Evolutionary conservation across 2,888 invertebrate genomes (phyloP).

Genomic region (Drosophila meridiana): DNA sequence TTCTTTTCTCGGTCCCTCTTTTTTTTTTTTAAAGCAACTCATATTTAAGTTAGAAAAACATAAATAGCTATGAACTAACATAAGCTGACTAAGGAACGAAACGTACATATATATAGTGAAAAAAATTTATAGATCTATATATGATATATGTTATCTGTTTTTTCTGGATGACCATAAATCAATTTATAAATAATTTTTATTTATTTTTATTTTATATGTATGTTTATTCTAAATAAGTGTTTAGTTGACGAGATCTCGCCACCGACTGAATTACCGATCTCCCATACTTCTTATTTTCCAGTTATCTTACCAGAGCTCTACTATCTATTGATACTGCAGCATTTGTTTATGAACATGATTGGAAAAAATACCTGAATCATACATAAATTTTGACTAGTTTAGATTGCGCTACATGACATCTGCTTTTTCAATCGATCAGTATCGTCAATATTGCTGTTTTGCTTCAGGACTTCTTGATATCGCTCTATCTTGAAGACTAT

Average conservation of each 20-base stretch:
- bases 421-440: background rate
- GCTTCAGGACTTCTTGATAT: background rate
- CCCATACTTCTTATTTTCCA: background rate
- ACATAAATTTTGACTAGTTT: background rate
- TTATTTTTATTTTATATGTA: no score
- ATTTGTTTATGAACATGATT: constrained; percentile 1
- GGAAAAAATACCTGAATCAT: background rate
- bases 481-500: background rate
- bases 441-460: background rate
- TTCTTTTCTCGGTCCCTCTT: no score
- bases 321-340: background rate
- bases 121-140: background rate
- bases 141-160: background rate
- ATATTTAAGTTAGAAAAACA: background rate
- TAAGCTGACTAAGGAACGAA: background rate
- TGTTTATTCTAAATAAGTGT: background rate
- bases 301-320: background rate
- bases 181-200: no score
- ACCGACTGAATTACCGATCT: background rate
- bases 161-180: background rate
- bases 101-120: background rate
- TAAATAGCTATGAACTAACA: background rate
- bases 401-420: background rate
- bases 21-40: constrained; percentile 6
- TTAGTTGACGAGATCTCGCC: background rate